Evolutionary conservation across 2,888 invertebrate species (phyloP).

Genomic region (Dorcus hopei): DNA sequence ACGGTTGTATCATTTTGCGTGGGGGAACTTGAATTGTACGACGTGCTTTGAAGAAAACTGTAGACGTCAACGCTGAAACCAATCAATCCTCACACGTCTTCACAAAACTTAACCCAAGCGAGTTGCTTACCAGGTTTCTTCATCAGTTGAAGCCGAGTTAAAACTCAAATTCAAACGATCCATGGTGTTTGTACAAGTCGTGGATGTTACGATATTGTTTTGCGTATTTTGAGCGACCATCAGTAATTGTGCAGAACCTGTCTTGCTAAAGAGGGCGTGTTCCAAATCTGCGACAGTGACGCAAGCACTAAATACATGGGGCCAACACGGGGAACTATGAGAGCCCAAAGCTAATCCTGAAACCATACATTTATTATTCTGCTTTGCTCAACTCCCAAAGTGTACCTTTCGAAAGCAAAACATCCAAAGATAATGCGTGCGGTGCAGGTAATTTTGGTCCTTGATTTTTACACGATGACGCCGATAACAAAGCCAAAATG

Average conservation of each 20-base stretch:
- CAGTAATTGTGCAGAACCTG: conserved; percentile 65
- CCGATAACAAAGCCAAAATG: conserved; percentile 80
- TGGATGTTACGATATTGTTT: conserved; percentile 59
- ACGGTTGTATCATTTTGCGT: conserved; percentile 69
- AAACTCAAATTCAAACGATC: conserved; percentile 61
- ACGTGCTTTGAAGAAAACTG: conserved; percentile 67
- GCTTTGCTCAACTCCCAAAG: background rate
- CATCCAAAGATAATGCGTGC: conserved; percentile 89
- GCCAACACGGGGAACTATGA: conserved; percentile 92
- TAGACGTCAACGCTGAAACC: conserved; percentile 75
- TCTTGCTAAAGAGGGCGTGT: conserved; percentile 83
- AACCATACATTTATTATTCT: background rate
- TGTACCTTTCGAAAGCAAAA: conserved; percentile 63
- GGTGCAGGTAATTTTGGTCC: conserved; percentile 79
- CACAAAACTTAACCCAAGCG: background rate
- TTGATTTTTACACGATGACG: conserved; percentile 82
- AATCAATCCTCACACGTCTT: background rate
- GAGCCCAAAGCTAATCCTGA: conserved; percentile 76
- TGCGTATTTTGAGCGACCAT: conserved; percentile 66
- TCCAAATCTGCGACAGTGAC: conserved; percentile 90
- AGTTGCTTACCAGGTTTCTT: conserved; percentile 69
- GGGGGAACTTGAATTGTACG: conserved; percentile 41
- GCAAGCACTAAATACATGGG: conserved; percentile 91
- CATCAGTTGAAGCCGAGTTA: conserved; percentile 53
- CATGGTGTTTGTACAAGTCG: conserved; percentile 52